Percentiles rank a stretch among this genome's conserved stretches.
Evolutionary conservation across 1,140 invertebrate species (phyloP).

Genomic region (Bombus difficillimus): DNA sequence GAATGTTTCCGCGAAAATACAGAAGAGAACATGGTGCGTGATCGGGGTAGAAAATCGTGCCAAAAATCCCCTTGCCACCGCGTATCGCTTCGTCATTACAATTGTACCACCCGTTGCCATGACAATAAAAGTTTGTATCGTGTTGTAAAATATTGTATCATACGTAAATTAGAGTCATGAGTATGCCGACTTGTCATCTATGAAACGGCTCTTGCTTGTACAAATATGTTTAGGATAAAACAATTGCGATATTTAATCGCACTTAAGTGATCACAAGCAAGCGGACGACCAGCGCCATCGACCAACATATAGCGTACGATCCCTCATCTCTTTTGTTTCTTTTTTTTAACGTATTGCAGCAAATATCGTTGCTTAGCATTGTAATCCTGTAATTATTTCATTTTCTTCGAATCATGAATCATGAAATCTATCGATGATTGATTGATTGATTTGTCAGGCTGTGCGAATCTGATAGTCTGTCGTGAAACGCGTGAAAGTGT

Average conservation of each 20-base stretch:
- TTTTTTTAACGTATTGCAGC: slow-evolving; percentile 29
- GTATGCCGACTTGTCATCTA: slow-evolving; percentile 10
- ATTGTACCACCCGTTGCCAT: slow-evolving; percentile 77
- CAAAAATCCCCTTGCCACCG: slow-evolving; percentile 48
- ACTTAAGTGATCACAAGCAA: not conserved
- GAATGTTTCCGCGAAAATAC: not conserved
- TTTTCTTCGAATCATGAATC: slow-evolving; percentile 64
- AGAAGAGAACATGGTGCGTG: slow-evolving; percentile 35
- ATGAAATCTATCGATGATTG: slow-evolving; percentile 69
- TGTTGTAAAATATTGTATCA: slow-evolving; percentile 81
- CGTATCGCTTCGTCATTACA: slow-evolving; percentile 38
- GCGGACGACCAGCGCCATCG: not conserved
- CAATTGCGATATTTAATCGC: not conserved
- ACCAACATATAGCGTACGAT: slow-evolving; percentile 17
- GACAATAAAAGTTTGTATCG: slow-evolving; percentile 79
- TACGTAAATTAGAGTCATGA: slow-evolving; percentile 41
- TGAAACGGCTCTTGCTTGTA: slow-evolving; percentile 29
- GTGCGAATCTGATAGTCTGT: slow-evolving; percentile 81
- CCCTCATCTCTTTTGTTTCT: slow-evolving; percentile 6
- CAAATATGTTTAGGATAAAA: slow-evolving; percentile 37
- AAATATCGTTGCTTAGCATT: slow-evolving; percentile 45
- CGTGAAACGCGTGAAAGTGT: slow-evolving; percentile 68
- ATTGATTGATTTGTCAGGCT: slow-evolving; percentile 78
- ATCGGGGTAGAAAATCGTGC: slow-evolving; percentile 42
- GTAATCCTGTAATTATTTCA: slow-evolving; percentile 58